Percentiles rank a stretch among this genome's conserved stretches.
Conservation (phyloP, 2,113 vertebrate genomes). For the Antigone vipio region DNA sequence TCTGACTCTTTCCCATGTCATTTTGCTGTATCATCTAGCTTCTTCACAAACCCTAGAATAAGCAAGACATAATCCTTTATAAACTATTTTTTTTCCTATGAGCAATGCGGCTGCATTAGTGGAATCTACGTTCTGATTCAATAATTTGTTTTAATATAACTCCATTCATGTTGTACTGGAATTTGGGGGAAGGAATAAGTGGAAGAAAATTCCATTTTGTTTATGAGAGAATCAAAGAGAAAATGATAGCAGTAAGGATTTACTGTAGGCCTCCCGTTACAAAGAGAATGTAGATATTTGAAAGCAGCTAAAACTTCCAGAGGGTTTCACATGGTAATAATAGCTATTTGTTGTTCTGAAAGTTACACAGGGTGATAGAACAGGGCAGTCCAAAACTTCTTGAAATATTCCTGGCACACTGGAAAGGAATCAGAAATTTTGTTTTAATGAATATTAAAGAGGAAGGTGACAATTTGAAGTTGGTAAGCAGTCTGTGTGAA, state of each 20-base stretch:
- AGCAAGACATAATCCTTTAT: background rate
- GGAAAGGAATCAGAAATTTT: background rate
- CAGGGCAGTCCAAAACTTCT: background rate
- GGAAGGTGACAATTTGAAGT: background rate
- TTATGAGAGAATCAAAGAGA: background rate
- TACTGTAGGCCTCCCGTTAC: background rate
- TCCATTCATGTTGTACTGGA: background rate
- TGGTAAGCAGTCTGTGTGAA: background rate
- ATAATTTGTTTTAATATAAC: background rate
- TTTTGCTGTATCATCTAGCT: background rate
- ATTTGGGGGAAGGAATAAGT: background rate
- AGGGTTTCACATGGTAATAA: background rate
- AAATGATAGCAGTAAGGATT: background rate
- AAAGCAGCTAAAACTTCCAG: background rate
- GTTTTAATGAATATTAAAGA: background rate
- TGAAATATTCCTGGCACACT: background rate
- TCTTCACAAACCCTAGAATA: background rate
- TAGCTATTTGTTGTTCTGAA: background rate
- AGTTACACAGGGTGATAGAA: background rate
- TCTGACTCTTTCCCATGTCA: background rate
- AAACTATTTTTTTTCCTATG: background rate
- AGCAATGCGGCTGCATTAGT: background rate
- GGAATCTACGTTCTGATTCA: background rate
- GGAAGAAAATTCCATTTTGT: background rate
- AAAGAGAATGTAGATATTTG: background rate